A percentile compares a stretch with the other conserved stretches of the same genome.
Evolutionary conservation across 2,797 vertebrate species (phyloP).

Genomic region (Heliangelus exortis): DNA sequence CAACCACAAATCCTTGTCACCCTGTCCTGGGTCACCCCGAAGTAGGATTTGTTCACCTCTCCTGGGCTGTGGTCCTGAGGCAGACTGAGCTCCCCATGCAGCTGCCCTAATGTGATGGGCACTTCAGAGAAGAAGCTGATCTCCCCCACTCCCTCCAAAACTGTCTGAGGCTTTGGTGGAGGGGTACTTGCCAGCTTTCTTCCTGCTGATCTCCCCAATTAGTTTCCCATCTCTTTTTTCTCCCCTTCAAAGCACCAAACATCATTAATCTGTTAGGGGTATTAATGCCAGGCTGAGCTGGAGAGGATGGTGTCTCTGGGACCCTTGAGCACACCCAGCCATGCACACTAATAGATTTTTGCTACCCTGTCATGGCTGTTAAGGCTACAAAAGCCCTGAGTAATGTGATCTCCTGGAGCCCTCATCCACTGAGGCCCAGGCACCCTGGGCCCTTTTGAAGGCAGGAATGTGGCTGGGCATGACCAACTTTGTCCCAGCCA

Average conservation of each 20-base stretch:
- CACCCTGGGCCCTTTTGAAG: background rate
- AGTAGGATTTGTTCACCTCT: background rate
- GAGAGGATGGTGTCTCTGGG: background rate
- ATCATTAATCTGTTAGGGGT: constrained; percentile 42
- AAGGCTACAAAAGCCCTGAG: constrained; percentile 50
- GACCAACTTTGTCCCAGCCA: background rate
- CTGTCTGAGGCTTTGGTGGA: background rate
- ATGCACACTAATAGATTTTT: constrained; percentile 34
- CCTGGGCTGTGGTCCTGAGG: accelerated
- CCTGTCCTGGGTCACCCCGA: background rate
- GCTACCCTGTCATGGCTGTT: constrained; percentile 20
- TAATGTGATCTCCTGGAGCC: constrained; percentile 51
- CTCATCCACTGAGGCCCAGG: background rate
- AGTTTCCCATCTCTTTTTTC: constrained; percentile 56
- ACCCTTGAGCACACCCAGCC: background rate
- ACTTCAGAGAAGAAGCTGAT: background rate
- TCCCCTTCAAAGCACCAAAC: constrained; percentile 45
- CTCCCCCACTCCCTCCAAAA: background rate
- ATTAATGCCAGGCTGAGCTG: constrained; percentile 39
- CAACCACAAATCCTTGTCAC: accelerated
- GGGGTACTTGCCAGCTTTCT: background rate
- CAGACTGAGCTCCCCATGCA: background rate
- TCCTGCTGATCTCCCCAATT: constrained; percentile 49
- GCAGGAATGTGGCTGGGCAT: constrained; percentile 10
- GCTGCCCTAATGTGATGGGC: background rate